phyloP scores from a whole-genome alignment of 1,140 invertebrate species.

The Neodiprion lecontei region DNA sequence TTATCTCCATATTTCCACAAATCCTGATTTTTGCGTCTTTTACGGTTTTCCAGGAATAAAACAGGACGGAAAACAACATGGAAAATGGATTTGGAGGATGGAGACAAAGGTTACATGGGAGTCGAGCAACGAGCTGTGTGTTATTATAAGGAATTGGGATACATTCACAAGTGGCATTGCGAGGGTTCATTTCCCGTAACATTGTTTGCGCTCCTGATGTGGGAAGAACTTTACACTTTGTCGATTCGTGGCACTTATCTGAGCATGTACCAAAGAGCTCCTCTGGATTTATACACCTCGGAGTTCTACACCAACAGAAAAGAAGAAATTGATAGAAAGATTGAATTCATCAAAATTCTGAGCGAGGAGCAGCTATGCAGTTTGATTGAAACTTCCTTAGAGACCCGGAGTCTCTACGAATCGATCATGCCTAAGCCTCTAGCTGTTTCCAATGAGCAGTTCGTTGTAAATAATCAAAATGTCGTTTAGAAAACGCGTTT shows the following conservation, averaged over 20 bases:
- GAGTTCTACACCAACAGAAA: constrained; percentile 71
- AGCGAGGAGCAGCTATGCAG: constrained; percentile 51
- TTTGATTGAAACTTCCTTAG: constrained; percentile 53
- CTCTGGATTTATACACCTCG: constrained; percentile 71
- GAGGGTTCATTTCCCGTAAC: constrained; percentile 72
- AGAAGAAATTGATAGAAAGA: constrained; percentile 62
- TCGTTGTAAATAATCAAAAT: constrained; percentile 53
- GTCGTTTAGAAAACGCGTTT: constrained; percentile 20
- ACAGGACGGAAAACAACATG: constrained; percentile 43
- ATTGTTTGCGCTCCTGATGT: constrained; percentile 76
- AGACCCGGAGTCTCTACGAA: constrained; percentile 52
- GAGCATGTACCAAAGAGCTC: constrained; percentile 69
- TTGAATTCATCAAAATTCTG: constrained; percentile 55
- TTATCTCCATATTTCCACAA: constrained; percentile 9
- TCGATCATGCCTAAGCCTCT: constrained; percentile 63
- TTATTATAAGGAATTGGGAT: constrained; percentile 42
- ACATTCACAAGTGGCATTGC: constrained; percentile 66
- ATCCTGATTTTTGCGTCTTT: constrained; percentile 15
- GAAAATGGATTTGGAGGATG: constrained; percentile 29
- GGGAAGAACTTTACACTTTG: constrained; percentile 75
- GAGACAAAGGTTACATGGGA: constrained; percentile 34
- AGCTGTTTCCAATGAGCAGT: constrained; percentile 57
- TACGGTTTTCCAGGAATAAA: constrained; percentile 28
- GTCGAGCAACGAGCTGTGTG: constrained; percentile 49
- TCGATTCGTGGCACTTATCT: constrained; percentile 72